Conservation (phyloP, 2,888 invertebrate species). For the Agriopis leucophaearia region DNA sequence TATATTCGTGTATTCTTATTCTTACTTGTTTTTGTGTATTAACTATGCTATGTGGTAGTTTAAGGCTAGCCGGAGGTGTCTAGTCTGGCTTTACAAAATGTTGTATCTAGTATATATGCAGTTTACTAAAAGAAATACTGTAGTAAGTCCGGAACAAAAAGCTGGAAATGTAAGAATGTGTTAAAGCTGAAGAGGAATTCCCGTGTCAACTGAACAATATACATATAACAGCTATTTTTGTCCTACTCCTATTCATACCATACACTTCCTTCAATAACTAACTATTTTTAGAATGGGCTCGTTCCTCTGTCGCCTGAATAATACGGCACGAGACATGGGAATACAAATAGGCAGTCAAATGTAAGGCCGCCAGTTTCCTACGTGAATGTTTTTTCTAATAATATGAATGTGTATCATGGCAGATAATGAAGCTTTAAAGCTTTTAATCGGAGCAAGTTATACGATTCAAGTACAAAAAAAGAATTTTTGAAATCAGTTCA, state of each 20-base stretch:
- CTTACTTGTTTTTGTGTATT: too few relatives aligned
- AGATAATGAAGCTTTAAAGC: not conserved
- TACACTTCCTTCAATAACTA: slow-evolving; percentile 66
- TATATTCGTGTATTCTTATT: too few relatives aligned
- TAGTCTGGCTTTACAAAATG: too few relatives aligned
- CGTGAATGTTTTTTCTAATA: not conserved
- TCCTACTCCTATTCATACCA: slow-evolving; percentile 71
- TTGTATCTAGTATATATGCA: not conserved
- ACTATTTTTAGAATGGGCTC: slow-evolving; percentile 72
- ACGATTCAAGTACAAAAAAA: too few relatives aligned
- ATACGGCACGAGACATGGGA: slow-evolving; percentile 59
- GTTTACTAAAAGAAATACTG: not conserved
- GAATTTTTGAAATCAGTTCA: too few relatives aligned
- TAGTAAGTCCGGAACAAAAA: not conserved
- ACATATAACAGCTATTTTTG: slow-evolving; percentile 65
- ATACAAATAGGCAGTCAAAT: slow-evolving; percentile 61
- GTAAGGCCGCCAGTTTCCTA: slow-evolving; percentile 34
- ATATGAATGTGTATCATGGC: not conserved
- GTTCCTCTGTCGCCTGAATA: slow-evolving; percentile 65
- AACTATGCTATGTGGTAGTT: too few relatives aligned
- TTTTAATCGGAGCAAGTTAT: too few relatives aligned
- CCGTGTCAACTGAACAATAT: slow-evolving; percentile 53
- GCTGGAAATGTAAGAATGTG: not conserved
- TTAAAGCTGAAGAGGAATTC: not conserved
- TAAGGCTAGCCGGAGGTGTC: too few relatives aligned